phyloP scores from a whole-genome alignment of 1,140 invertebrate genomes.

The Aporrectodea caliginosa region DNA sequence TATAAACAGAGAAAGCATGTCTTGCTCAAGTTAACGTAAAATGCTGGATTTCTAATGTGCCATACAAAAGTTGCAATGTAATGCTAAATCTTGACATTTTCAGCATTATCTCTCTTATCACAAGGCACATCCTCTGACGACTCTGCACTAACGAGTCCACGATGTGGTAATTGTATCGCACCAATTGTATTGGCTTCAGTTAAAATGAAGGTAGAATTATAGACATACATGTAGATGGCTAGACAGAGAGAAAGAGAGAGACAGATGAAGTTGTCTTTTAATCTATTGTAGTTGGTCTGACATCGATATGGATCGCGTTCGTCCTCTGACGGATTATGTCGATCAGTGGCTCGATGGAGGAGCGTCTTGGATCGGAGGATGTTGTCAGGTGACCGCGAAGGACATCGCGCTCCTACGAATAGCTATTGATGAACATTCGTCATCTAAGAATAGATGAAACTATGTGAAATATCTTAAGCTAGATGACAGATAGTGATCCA shows the following conservation, averaged over 20 bases:
- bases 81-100: no score
- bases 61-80: conserved; percentile 55
- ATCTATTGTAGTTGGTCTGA: neutral
- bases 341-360: conserved; percentile 68
- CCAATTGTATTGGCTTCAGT: neutral
- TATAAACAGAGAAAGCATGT: neutral
- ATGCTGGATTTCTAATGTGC: neutral
- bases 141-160: neutral
- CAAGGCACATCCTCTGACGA: neutral
- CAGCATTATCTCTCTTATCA: no score
- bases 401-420: conserved; percentile 3
- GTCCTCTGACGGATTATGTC: conserved; percentile 62
- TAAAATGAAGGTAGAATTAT: neutral
- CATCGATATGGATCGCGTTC: conserved; percentile 48
- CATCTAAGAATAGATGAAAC: no score
- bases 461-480: no score
- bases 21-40: neutral
- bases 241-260: no score
- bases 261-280: no score
- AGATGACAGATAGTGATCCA: no score
- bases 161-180: neutral
- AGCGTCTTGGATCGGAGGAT: conserved; percentile 72
- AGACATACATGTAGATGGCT: neutral
- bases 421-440: conserved; percentile 10
- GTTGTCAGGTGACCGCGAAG: conserved; percentile 68